These are phyloP conservation scores for Diogma glabrata DNA, from an alignment of 2,888 invertebrate species.

Conservation along the genomic window DNA sequence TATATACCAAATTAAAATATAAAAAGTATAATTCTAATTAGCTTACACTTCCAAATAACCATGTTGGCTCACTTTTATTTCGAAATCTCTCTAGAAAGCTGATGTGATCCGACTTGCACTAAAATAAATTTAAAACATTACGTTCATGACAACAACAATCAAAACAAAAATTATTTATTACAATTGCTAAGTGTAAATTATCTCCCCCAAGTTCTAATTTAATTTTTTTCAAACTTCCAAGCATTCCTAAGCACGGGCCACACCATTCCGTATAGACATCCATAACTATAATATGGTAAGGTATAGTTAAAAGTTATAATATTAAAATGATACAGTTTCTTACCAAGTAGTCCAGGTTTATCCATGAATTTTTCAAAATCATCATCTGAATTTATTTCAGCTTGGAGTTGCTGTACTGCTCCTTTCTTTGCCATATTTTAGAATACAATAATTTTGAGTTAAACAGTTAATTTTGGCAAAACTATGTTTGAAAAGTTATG, in stretches of 20 bases:
- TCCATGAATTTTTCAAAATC: conserved; percentile 71
- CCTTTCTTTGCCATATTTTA: conserved; percentile 73
- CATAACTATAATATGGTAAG: conserved; percentile 45
- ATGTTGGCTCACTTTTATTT: conserved; percentile 77
- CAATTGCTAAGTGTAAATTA: conserved; percentile 57
- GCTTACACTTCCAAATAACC: conserved; percentile 74
- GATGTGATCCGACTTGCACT: conserved; percentile 60
- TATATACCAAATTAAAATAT: no score
- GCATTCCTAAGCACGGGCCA: conserved; percentile 79
- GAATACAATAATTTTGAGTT: no score
- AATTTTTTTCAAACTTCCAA: conserved; percentile 69
- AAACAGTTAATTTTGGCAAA: no score
- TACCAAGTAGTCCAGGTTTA: conserved; percentile 65
- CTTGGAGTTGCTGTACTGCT: conserved; percentile 62
- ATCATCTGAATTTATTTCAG: conserved; percentile 70
- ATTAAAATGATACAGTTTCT: no score
- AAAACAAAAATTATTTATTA: conserved; percentile 17
- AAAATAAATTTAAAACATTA: conserved; percentile 9
- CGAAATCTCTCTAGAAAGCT: conserved; percentile 61
- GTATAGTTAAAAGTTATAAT: conserved; percentile 6
- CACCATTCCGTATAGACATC: conserved; percentile 89
- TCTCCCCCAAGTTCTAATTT: conserved; percentile 83
- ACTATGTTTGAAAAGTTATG: no score
- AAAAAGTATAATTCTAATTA: no score
- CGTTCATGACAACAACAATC: background rate